Percentiles rank a stretch among this genome's conserved stretches.
Conservation (phyloP, 2,888 invertebrate species). For the Dasysyrphus albostriatus region DNA sequence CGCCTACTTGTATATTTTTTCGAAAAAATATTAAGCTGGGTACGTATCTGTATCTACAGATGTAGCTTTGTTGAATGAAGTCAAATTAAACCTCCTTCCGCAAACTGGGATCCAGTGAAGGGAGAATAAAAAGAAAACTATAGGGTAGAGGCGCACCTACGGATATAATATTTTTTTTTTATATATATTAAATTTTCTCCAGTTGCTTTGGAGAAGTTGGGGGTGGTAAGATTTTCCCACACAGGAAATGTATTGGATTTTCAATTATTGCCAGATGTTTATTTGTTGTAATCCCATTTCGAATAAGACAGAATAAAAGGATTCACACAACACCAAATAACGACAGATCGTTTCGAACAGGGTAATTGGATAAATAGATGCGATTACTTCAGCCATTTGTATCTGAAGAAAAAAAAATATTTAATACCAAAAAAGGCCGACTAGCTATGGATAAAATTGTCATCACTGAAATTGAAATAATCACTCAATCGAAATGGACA, state of each 20-base stretch:
- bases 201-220: neutral
- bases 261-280: conserved; percentile 35
- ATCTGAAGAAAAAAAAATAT: too few species aligned
- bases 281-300: neutral
- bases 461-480: neutral
- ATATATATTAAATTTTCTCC: neutral
- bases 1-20: conserved; percentile 15
- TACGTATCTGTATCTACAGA: neutral
- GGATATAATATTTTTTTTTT: conserved; percentile 1
- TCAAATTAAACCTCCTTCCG: neutral
- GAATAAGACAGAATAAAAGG: neutral
- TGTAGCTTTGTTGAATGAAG: neutral
- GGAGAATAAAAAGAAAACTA: neutral
- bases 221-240: conserved; percentile 5
- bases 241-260: conserved; percentile 29
- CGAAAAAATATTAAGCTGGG: neutral
- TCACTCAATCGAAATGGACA: conserved; percentile 12
- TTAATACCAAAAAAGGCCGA: neutral
- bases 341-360: neutral
- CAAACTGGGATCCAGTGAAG: neutral
- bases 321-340: neutral
- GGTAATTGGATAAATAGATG: conserved; percentile 3
- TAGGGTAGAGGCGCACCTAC: conserved; percentile 14
- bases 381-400: neutral
- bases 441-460: neutral